A percentile compares a stretch with the other conserved stretches of the same genome.
Evolutionary conservation across 1,140 invertebrate species (phyloP).

Genomic region (Capitella teleta): DNA sequence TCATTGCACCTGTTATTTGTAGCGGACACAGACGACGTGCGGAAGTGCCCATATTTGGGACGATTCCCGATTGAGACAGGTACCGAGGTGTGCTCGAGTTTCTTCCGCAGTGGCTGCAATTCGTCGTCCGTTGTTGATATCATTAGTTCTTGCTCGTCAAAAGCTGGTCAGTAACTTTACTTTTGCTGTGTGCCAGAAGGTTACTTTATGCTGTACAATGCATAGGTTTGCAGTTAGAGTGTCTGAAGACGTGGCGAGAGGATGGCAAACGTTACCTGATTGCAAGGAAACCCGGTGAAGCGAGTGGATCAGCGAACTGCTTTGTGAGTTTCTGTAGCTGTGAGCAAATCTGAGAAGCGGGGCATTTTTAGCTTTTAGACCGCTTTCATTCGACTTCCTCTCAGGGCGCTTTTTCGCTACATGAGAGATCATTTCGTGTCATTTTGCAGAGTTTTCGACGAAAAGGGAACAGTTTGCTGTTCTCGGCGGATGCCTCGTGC

Average conservation of each 20-base stretch:
- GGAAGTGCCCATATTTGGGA: constrained; percentile 2
- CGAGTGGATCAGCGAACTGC: not conserved
- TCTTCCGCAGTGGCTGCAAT: constrained; percentile 11
- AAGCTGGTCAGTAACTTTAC: constrained; percentile 7
- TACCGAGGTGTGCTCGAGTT: constrained; percentile 3
- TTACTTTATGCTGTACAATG: not conserved
- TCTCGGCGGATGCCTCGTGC: constrained; percentile 7
- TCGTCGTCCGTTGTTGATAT: constrained; percentile 7
- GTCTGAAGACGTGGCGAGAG: constrained; percentile 11
- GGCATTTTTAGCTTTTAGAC: not conserved
- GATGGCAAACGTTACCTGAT: constrained; percentile 6
- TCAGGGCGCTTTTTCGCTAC: not conserved
- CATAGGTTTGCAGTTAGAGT: constrained; percentile 12
- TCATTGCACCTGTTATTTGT: not conserved
- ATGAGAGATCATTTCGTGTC: not conserved
- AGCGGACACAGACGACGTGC: not conserved
- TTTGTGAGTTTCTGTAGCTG: constrained; percentile 4
- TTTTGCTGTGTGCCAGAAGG: not conserved
- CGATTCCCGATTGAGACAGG: constrained; percentile 12
- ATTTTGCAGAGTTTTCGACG: constrained; percentile 7
- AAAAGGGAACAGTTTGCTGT: constrained; percentile 6
- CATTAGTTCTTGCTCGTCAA: constrained; percentile 12
- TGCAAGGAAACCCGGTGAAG: not conserved
- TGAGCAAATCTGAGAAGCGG: not conserved
- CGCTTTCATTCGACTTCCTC: not conserved